phyloP scores from a whole-genome alignment of 2,888 invertebrate genomes.

The Lampropteryx suffumata region DNA sequence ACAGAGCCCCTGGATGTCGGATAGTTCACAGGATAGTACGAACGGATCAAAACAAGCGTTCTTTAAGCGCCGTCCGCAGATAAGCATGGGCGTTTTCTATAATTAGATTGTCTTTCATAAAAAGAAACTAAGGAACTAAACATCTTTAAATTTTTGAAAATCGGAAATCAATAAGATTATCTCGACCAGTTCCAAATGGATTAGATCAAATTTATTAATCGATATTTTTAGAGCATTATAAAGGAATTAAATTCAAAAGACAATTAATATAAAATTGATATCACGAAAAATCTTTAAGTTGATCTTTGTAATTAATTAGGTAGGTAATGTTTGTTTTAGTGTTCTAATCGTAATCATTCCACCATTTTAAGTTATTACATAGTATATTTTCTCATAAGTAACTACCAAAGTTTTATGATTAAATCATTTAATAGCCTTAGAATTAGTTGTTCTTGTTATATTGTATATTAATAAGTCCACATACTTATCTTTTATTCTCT shows the following conservation, averaged over 20 bases:
- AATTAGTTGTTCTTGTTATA: conserved; percentile 18
- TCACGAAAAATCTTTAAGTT: no score
- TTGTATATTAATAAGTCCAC: not conserved
- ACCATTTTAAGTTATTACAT: conserved; percentile 1
- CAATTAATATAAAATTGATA: no score
- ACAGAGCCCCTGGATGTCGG: conserved; percentile 76
- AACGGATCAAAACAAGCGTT: conserved; percentile 63
- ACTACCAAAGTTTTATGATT: conserved; percentile 51
- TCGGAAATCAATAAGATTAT: no score
- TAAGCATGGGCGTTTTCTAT: conserved; percentile 77
- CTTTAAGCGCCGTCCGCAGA: conserved; percentile 73
- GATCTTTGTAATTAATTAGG: no score
- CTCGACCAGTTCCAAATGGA: no score
- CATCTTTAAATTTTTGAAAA: no score
- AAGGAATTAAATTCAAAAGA: no score
- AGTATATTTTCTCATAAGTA: conserved; percentile 19
- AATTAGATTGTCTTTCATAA: no score
- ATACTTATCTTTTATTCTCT: not conserved
- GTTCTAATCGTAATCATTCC: conserved; percentile 7
- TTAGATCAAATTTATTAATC: no score
- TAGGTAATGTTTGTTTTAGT: not conserved
- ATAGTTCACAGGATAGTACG: conserved; percentile 74
- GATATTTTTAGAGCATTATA: no score
- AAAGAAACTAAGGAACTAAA: no score
- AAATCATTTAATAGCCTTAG: conserved; percentile 24